Conservation (phyloP, 1,140 invertebrate genomes). For the Zophobas morio region DNA sequence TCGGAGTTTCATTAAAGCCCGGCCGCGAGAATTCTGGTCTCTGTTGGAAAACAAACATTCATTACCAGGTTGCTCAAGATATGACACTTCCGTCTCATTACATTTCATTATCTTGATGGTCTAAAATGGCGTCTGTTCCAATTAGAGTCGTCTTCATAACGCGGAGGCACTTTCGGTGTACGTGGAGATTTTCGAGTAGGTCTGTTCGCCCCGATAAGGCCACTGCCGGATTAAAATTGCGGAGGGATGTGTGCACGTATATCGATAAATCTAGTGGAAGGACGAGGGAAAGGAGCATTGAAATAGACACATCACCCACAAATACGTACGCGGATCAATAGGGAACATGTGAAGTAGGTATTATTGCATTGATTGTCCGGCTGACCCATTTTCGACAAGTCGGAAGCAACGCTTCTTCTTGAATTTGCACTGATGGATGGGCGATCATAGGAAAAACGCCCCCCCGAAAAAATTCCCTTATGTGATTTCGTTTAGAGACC, state of each 20-base stretch:
- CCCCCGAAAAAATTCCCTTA: background rate
- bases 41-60: constrained; percentile 13
- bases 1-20: background rate
- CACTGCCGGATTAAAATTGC: background rate
- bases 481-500: background rate
- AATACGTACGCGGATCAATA: constrained; percentile 8
- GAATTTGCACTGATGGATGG: background rate
- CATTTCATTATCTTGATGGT: constrained; percentile 39
- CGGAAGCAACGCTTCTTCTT: background rate
- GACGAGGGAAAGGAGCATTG: background rate
- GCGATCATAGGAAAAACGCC: background rate
- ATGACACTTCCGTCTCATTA: constrained; percentile 33
- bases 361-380: background rate
- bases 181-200: constrained; percentile 21
- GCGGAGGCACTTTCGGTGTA: background rate
- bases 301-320: constrained; percentile 14
- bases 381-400: background rate
- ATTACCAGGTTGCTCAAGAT: background rate
- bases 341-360: background rate
- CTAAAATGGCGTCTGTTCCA: background rate
- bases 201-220: constrained; percentile 20
- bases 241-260: constrained; percentile 21
- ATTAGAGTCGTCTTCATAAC: constrained; percentile 28
- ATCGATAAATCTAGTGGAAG: constrained; percentile 27
- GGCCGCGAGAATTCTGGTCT: background rate